phyloP scores from a whole-genome alignment of 2,113 vertebrate genomes.

The Euleptes europaea region DNA sequence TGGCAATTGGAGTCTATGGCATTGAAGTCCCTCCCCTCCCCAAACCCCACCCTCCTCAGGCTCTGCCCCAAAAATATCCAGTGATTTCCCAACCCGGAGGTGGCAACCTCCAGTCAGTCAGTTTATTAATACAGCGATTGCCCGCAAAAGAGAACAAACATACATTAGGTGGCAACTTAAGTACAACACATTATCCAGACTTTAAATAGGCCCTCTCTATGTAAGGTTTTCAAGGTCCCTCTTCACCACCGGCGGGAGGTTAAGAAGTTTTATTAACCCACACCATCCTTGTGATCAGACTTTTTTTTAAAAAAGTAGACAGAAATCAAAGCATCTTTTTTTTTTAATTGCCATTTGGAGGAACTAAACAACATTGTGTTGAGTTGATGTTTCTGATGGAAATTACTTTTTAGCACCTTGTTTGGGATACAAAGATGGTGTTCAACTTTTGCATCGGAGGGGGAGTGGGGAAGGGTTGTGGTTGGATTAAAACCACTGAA shows the following conservation, averaged over 20 bases:
- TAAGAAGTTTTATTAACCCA: not conserved
- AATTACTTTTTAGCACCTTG: not conserved
- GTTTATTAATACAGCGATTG: too few species aligned
- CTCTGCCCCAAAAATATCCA: too few species aligned
- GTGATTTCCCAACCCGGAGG: too few species aligned
- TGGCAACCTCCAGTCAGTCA: too few species aligned
- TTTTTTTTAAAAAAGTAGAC: not conserved
- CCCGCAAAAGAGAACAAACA: too few species aligned
- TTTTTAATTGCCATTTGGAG: not conserved
- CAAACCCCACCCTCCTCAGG: too few species aligned
- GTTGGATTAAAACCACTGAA: not conserved
- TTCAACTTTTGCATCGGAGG: not conserved
- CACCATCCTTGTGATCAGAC: not conserved
- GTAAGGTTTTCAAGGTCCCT: too few species aligned
- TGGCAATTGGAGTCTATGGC: too few species aligned
- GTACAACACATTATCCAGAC: not conserved
- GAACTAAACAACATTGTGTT: not conserved
- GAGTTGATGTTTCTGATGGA: not conserved
- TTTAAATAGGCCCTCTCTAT: not conserved
- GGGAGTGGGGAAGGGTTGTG: not conserved
- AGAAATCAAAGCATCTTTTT: not conserved
- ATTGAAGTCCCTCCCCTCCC: too few species aligned
- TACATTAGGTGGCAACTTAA: too few species aligned
- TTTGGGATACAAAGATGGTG: not conserved
- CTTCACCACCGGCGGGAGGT: too few species aligned